A percentile compares a stretch with the other conserved stretches of the same genome.
These are phyloP conservation scores for Cyclura pinguis DNA, from an alignment of 2,797 vertebrate species.

Conservation along the genomic window DNA sequence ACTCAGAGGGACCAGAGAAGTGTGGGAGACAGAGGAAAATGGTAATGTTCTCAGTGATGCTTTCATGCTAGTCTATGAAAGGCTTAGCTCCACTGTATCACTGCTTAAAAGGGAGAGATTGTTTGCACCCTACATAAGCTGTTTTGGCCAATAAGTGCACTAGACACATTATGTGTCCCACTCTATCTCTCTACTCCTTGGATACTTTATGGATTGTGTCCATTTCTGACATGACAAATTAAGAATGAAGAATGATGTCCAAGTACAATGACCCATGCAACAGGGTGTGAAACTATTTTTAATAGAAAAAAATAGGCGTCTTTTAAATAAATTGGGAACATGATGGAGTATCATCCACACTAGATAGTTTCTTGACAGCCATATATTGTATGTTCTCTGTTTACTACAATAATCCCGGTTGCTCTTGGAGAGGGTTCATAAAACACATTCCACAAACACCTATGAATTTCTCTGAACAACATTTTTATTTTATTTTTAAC, in stretches of 20 bases:
- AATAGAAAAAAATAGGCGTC: neutral
- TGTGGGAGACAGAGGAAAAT: no score
- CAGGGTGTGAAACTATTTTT: conserved; percentile 8
- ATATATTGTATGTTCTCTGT: conserved; percentile 25
- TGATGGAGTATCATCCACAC: conserved; percentile 28
- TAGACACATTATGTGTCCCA: neutral
- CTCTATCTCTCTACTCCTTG: neutral
- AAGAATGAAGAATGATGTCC: neutral
- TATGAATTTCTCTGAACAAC: neutral
- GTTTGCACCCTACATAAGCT: neutral
- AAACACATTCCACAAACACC: neutral
- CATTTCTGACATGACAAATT: neutral
- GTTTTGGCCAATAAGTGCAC: neutral
- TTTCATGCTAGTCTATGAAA: no score
- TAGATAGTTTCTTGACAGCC: conserved; percentile 43
- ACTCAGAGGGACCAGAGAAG: neutral
- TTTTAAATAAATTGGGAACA: conserved; percentile 57
- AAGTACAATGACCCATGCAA: neutral
- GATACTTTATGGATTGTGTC: neutral
- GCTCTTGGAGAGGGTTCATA: neutral
- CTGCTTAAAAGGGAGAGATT: neutral
- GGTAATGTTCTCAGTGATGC: no score
- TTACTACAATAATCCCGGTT: conserved; percentile 18
- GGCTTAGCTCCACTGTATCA: neutral
- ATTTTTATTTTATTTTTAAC: conserved; percentile 10